A percentile compares a stretch with the other conserved stretches of the same genome.
Conservation (phyloP, 1,140 invertebrate genomes). For the Drosophila athabasca region DNA sequence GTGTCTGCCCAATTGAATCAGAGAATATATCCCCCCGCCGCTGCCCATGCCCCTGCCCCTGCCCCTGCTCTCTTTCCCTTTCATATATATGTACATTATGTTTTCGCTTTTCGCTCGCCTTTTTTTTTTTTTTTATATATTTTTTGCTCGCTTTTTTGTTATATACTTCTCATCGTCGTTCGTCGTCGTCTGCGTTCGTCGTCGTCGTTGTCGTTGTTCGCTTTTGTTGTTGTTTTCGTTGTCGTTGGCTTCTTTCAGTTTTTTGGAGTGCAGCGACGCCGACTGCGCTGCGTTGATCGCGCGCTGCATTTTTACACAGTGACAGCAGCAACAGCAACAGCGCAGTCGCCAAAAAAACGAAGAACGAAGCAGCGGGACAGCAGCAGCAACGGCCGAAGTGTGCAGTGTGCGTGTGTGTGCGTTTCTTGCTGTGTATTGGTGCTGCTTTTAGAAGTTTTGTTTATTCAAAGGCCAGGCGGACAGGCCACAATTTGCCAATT, state of each 20-base stretch:
- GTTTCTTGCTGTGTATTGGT: conserved; percentile 21
- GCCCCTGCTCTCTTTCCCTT: too few relatives aligned
- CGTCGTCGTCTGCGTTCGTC: conserved; percentile 11
- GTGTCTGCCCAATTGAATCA: conserved; percentile 78
- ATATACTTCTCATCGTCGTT: conserved; percentile 41
- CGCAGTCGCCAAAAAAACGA: conserved; percentile 24
- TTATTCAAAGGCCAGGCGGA: conserved; percentile 29
- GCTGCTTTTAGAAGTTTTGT: conserved; percentile 42
- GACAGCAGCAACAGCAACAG: conserved; percentile 5
- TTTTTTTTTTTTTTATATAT: conserved; percentile 40
- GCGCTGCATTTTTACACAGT: conserved; percentile 30
- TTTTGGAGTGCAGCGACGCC: conserved; percentile 64
- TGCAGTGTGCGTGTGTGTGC: conserved; percentile 13
- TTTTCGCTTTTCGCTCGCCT: conserved; percentile 38
- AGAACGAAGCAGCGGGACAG: conserved; percentile 10
- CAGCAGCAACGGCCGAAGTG: background rate
- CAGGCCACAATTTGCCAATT: conserved; percentile 9
- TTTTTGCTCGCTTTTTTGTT: conserved; percentile 45
- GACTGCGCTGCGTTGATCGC: conserved; percentile 24
- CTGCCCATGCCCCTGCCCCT: too few relatives aligned
- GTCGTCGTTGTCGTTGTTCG: conserved; percentile 15
- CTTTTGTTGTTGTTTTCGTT: conserved; percentile 19
- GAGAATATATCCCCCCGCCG: conserved; percentile 42
- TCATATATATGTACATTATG: conserved; percentile 32
- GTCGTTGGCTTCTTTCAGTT: conserved; percentile 49